phyloP scores from a whole-genome alignment of 1,140 invertebrate species.

The Apolygus lucorum region DNA sequence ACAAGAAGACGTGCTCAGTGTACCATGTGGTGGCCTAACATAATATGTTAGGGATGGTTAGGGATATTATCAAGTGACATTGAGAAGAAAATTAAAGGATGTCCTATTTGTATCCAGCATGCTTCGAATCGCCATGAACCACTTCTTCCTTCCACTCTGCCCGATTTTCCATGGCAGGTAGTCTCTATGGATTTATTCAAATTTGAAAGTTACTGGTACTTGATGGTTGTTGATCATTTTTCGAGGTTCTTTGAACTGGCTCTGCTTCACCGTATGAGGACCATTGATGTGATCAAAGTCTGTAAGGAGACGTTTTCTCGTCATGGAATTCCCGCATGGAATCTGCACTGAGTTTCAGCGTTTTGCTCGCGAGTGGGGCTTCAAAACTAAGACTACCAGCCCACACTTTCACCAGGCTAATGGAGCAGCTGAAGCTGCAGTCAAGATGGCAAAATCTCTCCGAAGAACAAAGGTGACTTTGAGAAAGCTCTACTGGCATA shows the following conservation, averaged over 20 bases:
- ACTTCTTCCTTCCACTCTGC: not conserved
- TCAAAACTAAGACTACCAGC: not conserved
- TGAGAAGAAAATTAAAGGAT: not conserved
- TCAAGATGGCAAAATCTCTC: not conserved
- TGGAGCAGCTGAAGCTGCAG: not conserved
- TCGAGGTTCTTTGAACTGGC: not conserved
- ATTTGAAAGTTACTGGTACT: not conserved
- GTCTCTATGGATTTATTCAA: not conserved
- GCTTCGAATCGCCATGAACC: not conserved
- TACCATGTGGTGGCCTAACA: not conserved
- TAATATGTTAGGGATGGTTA: no score
- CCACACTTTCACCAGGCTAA: not conserved
- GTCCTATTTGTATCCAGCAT: not conserved
- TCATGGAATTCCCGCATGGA: constrained; percentile 1
- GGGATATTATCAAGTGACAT: not conserved
- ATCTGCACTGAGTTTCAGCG: not conserved
- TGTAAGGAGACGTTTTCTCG: not conserved
- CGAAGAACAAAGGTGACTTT: not conserved
- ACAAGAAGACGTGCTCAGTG: not conserved
- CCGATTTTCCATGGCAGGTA: not conserved
- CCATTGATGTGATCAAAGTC: not conserved
- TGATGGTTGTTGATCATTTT: constrained; percentile 2
- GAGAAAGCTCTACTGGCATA: not conserved
- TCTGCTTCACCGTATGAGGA: not conserved
- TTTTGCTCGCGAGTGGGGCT: not conserved